Base-by-base conservation (phyloP, 2,797 vertebrate species). In the Danio choprae region DNA sequence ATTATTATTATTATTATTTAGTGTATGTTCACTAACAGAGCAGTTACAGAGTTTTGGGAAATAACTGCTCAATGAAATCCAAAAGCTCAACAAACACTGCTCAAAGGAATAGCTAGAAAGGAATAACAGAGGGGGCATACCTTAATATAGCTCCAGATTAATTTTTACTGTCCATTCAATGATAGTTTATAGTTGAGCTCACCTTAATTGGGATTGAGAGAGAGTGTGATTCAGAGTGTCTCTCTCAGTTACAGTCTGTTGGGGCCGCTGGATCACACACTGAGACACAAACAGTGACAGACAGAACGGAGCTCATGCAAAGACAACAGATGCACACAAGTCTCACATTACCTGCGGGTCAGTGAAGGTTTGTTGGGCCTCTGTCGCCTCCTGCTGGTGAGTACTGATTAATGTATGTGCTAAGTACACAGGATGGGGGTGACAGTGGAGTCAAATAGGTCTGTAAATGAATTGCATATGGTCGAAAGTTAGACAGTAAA, bases 351-450 rank as follows among this genome's bases (percentile, higher is more conserved):
- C 44, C 65, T 43, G 22, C 3, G 56, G 70, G 69, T 22, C 8
- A 50, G 48, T 67, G 15, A 59, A 22, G 44, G 40, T 82, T 84
- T 79, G 53, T 77, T 81, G 53, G 71, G 69, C 71, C 51, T 69
- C 79, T 88, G 85, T 84, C 87, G 81, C 86, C 87, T 76, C 82
- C 87, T 68, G 63, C 77, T 88, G 87, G 87, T 76, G 11, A 58
- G 11, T 5, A 70, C 15, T 48, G 38, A 36, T 43, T 29, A 55
- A 29, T 41, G 0, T 10, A 48, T 22, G 6, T 44, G 44, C 38
- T 20, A 6, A 48, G 22, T 13, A 58, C 53, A 68, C 29, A 29
- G 41, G 10, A 38, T 15, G 40, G 13, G 13, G 48, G 15, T 46
- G 11, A 69, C 22, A 55, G 18, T 44, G 40, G 38, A 48, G 65